Percentiles rank a stretch among this genome's conserved stretches.
phyloP scores from a whole-genome alignment of 2,113 vertebrate genomes.

The Rhinolophus sinicus region DNA sequence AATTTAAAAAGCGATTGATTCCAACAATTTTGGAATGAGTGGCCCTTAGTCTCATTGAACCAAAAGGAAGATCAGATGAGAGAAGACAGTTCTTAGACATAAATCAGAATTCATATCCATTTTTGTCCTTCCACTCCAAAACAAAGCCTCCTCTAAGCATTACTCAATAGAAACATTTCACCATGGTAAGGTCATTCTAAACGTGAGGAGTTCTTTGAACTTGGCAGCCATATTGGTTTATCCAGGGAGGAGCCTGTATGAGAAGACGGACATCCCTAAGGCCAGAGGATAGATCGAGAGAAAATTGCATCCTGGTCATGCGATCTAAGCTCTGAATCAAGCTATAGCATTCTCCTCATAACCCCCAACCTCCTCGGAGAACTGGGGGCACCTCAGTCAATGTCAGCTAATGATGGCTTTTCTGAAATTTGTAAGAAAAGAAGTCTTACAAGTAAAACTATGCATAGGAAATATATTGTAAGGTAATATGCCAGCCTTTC shows the following conservation, averaged over 20 bases:
- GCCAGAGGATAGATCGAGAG: too few species aligned
- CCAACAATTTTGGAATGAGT: too few species aligned
- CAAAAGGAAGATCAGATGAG: background rate
- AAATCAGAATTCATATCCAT: background rate
- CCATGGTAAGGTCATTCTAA: background rate
- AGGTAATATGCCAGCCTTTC: background rate
- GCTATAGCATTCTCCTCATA: background rate
- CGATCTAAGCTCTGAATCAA: background rate
- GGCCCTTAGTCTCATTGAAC: background rate
- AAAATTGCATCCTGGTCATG: too few species aligned
- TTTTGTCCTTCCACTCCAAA: background rate
- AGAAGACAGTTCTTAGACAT: background rate
- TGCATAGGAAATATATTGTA: background rate
- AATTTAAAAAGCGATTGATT: background rate
- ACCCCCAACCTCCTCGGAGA: too few species aligned
- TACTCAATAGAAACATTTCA: background rate
- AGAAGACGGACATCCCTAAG: background rate
- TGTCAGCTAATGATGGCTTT: background rate
- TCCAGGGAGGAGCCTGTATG: background rate
- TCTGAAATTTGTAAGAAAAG: background rate
- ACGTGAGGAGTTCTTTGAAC: background rate
- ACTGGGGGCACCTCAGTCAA: background rate
- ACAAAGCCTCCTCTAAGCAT: background rate
- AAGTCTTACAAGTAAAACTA: background rate
- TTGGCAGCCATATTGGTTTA: background rate